These are phyloP conservation scores for Neocrepidodera transversa DNA, from an alignment of 2,888 invertebrate species.

Conservation along the genomic window DNA sequence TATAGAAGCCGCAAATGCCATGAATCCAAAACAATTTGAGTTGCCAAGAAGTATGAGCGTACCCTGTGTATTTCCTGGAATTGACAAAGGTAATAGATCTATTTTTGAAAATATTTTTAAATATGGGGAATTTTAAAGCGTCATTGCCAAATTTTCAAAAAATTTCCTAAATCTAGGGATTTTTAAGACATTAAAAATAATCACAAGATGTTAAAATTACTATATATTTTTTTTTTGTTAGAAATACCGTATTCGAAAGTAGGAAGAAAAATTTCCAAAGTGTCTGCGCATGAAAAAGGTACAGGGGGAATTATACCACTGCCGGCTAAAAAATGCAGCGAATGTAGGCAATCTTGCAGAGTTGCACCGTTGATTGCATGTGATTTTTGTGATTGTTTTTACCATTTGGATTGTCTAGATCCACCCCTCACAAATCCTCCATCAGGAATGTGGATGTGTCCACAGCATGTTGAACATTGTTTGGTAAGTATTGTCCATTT, in stretches of 20 bases:
- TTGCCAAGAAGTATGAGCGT: constrained; percentile 81
- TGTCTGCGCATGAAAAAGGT: constrained; percentile 46
- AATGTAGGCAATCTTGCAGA: constrained; percentile 84
- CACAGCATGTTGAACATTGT: constrained; percentile 92
- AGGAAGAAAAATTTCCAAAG: constrained; percentile 39
- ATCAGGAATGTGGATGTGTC: constrained; percentile 96
- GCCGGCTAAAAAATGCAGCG: constrained; percentile 84
- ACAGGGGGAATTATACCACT: constrained; percentile 74
- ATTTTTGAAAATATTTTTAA: too few relatives aligned
- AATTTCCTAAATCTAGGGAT: too few relatives aligned
- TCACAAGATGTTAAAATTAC: too few relatives aligned
- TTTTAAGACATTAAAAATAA: neutral
- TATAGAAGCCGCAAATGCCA: constrained; percentile 80
- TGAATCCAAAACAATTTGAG: constrained; percentile 91
- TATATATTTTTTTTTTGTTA: constrained; percentile 44
- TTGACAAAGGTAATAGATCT: constrained; percentile 71
- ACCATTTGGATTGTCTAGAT: constrained; percentile 93
- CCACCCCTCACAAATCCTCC: constrained; percentile 91
- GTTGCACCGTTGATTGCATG: constrained; percentile 86
- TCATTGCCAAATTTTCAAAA: too few relatives aligned
- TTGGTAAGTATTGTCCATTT: constrained; percentile 66
- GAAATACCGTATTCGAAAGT: constrained; percentile 48
- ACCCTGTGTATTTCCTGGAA: constrained; percentile 81
- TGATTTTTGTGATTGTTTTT: constrained; percentile 90
- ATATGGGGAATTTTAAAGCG: neutral